These are phyloP conservation scores for Tetranychus piercei DNA, from an alignment of 2,888 invertebrate species.

Conservation along the genomic window DNA sequence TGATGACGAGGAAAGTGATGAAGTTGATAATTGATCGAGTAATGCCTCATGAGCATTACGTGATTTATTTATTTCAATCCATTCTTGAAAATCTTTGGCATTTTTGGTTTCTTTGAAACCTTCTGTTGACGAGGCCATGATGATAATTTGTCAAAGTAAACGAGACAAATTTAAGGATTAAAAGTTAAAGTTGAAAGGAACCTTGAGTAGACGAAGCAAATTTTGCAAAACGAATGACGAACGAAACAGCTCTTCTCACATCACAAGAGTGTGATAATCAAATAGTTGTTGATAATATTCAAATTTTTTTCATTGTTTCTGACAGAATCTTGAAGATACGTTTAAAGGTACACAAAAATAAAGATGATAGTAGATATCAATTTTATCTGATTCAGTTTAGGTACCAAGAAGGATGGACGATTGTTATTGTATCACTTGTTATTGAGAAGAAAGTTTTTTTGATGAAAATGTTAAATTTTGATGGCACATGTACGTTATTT, in stretches of 20 bases:
- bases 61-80: neutral
- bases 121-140: neutral
- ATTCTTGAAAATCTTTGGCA: slow-evolving; percentile 1
- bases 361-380: too few relatives aligned
- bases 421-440: neutral
- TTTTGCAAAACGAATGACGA: neutral
- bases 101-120: neutral
- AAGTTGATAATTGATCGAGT: neutral
- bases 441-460: neutral
- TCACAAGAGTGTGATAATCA: neutral
- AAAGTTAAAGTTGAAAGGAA: neutral
- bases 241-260: neutral
- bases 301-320: neutral
- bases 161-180: neutral
- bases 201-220: neutral
- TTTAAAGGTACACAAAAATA: too few relatives aligned
- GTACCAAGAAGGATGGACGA: neutral
- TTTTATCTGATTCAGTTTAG: too few relatives aligned
- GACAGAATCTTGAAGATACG: too few relatives aligned
- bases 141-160: neutral
- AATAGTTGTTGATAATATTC: neutral
- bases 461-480: neutral
- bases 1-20: neutral
- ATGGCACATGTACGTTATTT: neutral
- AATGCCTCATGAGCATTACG: neutral